These are phyloP conservation scores for Mesorhabditis sp. DNA, from an alignment of 2,888 invertebrate genomes.

Conservation along the genomic window DNA sequence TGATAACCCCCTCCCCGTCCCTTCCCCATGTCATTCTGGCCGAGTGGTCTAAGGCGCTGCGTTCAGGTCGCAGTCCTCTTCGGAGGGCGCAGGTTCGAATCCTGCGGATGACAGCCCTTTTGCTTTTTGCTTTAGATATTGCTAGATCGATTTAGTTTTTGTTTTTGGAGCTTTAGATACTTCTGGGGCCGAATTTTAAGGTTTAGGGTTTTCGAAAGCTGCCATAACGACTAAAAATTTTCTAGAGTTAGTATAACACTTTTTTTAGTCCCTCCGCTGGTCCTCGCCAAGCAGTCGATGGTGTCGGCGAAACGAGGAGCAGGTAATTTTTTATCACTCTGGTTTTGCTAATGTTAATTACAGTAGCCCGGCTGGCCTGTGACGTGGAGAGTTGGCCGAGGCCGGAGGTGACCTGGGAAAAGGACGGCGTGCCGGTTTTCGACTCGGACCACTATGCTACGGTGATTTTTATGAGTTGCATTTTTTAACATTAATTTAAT, in stretches of 20 bases:
- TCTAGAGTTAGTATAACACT: too few species aligned
- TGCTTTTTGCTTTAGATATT: background rate
- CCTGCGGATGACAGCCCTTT: slow-evolving; percentile 31
- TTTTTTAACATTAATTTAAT: background rate
- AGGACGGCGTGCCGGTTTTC: slow-evolving; percentile 44
- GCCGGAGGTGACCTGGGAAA: slow-evolving; percentile 50
- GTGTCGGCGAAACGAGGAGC: slow-evolving; percentile 27
- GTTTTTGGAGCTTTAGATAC: background rate
- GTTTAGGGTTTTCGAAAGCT: background rate
- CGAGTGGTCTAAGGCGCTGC: slow-evolving; percentile 82
- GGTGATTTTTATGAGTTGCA: slow-evolving; percentile 17
- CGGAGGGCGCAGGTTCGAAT: slow-evolving; percentile 48
- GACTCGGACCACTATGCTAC: slow-evolving; percentile 43
- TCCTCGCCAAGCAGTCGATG: slow-evolving; percentile 40
- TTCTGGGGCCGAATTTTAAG: background rate
- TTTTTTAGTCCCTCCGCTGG: slow-evolving; percentile 49
- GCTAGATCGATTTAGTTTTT: background rate
- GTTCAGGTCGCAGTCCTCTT: slow-evolving; percentile 73
- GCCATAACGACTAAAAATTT: background rate
- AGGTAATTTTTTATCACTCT: background rate
- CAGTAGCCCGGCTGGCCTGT: slow-evolving; percentile 34
- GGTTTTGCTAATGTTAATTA: background rate
- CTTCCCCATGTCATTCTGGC: slow-evolving; percentile 39
- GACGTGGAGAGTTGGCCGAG: slow-evolving; percentile 56
- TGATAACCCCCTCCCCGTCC: background rate